phyloP scores from a whole-genome alignment of 2,797 vertebrate genomes.

The Artibeus jamaicensis region DNA sequence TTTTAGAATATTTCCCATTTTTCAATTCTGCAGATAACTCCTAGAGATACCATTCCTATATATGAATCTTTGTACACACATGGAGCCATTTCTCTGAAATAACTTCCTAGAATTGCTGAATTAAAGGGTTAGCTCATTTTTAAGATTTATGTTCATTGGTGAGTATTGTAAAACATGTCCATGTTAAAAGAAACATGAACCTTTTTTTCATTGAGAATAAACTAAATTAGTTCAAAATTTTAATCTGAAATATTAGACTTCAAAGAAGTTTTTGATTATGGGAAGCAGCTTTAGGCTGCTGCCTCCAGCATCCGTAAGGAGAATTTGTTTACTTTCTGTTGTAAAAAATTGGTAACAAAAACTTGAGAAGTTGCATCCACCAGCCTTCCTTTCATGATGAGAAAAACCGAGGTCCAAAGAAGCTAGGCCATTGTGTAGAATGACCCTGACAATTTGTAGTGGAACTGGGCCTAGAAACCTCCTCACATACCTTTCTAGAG shows the following conservation, averaged over 20 bases:
- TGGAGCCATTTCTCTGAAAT: background rate
- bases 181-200: background rate
- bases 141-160: background rate
- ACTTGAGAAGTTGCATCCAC: background rate
- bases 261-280: slow-evolving; percentile 20
- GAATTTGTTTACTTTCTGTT: background rate
- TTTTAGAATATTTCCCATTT: background rate
- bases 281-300: background rate
- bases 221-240: background rate
- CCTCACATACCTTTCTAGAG: background rate
- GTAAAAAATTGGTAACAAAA: slow-evolving; percentile 13
- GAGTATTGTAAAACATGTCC: slow-evolving; percentile 11
- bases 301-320: background rate
- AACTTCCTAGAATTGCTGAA: background rate
- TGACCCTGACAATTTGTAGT: background rate
- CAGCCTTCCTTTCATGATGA: background rate
- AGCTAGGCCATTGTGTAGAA: background rate
- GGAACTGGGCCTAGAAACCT: background rate
- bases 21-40: background rate
- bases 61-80: background rate
- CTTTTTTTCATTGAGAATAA: background rate
- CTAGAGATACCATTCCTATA: background rate
- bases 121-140: background rate
- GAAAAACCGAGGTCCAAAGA: background rate
- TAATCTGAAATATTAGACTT: background rate